phyloP scores from a whole-genome alignment of 2,113 vertebrate species.

The Neodon shergylaensis region DNA sequence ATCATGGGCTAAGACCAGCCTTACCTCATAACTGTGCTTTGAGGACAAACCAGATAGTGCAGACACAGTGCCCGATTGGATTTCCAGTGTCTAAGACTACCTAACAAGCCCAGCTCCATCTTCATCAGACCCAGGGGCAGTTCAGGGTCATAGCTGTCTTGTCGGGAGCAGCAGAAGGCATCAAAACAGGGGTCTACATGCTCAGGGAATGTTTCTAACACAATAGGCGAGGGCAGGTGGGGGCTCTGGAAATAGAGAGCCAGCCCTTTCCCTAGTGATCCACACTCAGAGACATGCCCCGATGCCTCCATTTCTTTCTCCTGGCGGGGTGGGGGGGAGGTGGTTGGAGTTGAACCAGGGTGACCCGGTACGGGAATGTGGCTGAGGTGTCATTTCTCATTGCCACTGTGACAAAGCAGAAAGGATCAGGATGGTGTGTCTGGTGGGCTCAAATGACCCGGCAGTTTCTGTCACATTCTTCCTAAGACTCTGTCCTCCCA shows the following conservation, averaged over 20 bases:
- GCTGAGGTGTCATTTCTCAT: neutral
- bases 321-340: neutral
- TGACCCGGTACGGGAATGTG: neutral
- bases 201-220: rapidly evolving
- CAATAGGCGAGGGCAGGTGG: too few relatives aligned
- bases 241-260: neutral
- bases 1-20: neutral
- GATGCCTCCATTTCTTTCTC: neutral
- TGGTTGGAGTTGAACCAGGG: neutral
- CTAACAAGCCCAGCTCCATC: neutral
- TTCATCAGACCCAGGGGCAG: neutral
- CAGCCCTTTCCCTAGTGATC: neutral
- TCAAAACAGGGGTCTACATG: neutral
- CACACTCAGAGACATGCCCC: neutral
- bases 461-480: neutral
- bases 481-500: neutral
- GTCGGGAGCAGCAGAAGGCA: neutral
- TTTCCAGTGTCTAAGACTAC: neutral
- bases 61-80: rapidly evolving
- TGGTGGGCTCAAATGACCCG: neutral
- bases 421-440: neutral
- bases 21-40: neutral
- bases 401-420: neutral
- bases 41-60: neutral
- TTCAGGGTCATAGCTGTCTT: rapidly evolving